A percentile compares a stretch with the other conserved stretches of the same genome.
These are phyloP conservation scores for Xylocopa sonorina DNA, from an alignment of 1,140 invertebrate species.

Conservation along the genomic window DNA sequence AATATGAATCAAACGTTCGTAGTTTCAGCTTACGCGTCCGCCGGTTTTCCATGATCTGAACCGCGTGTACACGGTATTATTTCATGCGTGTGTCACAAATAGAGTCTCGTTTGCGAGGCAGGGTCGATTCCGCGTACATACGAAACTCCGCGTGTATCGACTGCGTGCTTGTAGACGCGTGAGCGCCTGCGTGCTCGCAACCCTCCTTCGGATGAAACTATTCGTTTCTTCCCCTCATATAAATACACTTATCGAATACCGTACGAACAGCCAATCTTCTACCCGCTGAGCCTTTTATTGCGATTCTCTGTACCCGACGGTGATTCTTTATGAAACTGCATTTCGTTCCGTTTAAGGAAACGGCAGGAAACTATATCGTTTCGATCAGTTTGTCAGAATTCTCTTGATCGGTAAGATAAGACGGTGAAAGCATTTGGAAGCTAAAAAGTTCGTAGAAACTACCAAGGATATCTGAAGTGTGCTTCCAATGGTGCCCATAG, in stretches of 20 bases:
- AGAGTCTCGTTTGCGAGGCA: conserved; percentile 20
- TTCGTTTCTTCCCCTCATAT: conserved; percentile 4
- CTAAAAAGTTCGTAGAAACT: too few species aligned
- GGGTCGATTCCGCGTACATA: conserved; percentile 55
- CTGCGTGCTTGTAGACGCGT: conserved; percentile 40
- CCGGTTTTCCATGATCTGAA: too few species aligned
- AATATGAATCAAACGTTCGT: background rate
- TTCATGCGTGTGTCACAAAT: conserved; percentile 30
- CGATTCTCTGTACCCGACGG: too few species aligned
- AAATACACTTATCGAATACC: background rate
- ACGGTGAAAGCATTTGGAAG: too few species aligned
- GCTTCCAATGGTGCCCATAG: too few species aligned
- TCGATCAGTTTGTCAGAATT: too few species aligned
- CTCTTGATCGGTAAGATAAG: too few species aligned
- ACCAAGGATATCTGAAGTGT: too few species aligned
- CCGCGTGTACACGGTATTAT: conserved; percentile 1
- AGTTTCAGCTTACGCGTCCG: background rate
- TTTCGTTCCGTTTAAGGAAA: background rate
- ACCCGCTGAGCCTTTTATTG: rapidly evolving
- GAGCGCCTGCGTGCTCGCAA: conserved; percentile 54
- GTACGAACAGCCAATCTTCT: background rate
- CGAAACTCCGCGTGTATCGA: conserved; percentile 59
- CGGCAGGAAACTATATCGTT: background rate
- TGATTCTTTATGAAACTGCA: too few species aligned
- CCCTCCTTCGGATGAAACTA: conserved; percentile 8